Evolutionary conservation across 2,888 invertebrate species (phyloP), one percentile per base, ranked within the genome.

Genomic region (Unio delphinus): DNA sequence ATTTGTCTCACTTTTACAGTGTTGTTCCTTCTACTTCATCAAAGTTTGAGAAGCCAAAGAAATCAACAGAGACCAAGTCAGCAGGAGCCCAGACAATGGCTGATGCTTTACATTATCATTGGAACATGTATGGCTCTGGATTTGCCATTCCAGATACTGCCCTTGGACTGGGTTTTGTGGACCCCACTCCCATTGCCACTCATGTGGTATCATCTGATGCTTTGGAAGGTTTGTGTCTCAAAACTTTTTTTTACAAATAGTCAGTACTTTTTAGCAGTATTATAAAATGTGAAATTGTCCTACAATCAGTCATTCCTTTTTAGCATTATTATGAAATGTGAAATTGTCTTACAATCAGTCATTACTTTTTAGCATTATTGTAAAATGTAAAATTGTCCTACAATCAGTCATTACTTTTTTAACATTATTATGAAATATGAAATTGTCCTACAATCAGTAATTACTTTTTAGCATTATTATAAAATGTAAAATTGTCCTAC

Each of bases 131-230:
- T n/a, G 76, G 77, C n/a, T 70, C 78, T 8, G 84, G 83, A 2
- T 64, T 82, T 30, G 78, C 83, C 2, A 75, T 82, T 30, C 71
- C 80, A 5, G 80, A 82, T 3, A 76, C 80, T 11, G 75, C 79
- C 28, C 70, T 70, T 55, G 87, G 87, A 8, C 77, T 87, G 20
- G 80, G 80, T 23, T 80, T 81, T 74, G 84, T 86, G 28, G 88
- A 89, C 65, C 88, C 89, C 5, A 83, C 86, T 23, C 87, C 87
- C 4, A 84, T 89, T 28, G 87, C 88, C 30, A 82, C 87, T n/a
- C 86, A 86, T 70, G 85, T 85, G 18, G 85, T 89, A 66, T 85
- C 83, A 69, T 81, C 88, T 55, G 88, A 88, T 69, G 82, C 88
- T 60, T 73, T 89, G 11, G 87, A 88, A 80, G 83, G 89, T 88